Percentiles rank a stretch among this genome's conserved stretches.
These are phyloP conservation scores for Clusia tigrina DNA, from an alignment of 2,888 invertebrate species.

Conservation along the genomic window DNA sequence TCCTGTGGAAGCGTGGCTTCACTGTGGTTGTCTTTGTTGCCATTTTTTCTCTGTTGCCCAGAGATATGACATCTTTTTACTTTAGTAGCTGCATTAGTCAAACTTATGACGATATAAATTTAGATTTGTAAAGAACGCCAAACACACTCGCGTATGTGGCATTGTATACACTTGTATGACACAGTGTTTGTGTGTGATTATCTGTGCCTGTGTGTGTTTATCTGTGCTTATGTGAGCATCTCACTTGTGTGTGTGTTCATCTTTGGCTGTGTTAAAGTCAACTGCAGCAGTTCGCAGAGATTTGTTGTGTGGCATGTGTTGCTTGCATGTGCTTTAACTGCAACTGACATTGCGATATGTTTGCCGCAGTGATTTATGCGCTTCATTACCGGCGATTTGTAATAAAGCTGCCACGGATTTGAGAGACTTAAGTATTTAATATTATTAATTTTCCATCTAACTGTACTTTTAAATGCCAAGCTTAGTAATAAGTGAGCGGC, in stretches of 20 bases:
- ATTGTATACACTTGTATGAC: too few species aligned
- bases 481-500: too few species aligned
- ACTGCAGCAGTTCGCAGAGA: background rate
- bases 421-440: background rate
- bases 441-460: too few species aligned
- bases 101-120: conserved; percentile 54
- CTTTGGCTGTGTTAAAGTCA: background rate
- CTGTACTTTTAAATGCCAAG: too few species aligned
- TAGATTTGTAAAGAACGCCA: conserved; percentile 18
- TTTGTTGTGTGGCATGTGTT: background rate
- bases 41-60: background rate
- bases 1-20: too few species aligned
- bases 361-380: background rate
- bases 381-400: background rate
- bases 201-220: background rate
- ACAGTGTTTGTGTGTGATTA: too few species aligned
- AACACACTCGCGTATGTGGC: background rate
- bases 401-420: background rate
- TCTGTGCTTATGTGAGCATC: background rate
- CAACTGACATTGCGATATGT: background rate
- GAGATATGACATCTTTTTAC: background rate
- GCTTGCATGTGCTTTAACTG: conserved; percentile 25
- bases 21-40: too few species aligned
- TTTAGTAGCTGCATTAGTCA: conserved; percentile 49
- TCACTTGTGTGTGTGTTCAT: background rate